Percentiles rank a stretch among this genome's conserved stretches.
phyloP scores from a whole-genome alignment of 2,797 vertebrate species.

The Microctenopoma lineatum region DNA sequence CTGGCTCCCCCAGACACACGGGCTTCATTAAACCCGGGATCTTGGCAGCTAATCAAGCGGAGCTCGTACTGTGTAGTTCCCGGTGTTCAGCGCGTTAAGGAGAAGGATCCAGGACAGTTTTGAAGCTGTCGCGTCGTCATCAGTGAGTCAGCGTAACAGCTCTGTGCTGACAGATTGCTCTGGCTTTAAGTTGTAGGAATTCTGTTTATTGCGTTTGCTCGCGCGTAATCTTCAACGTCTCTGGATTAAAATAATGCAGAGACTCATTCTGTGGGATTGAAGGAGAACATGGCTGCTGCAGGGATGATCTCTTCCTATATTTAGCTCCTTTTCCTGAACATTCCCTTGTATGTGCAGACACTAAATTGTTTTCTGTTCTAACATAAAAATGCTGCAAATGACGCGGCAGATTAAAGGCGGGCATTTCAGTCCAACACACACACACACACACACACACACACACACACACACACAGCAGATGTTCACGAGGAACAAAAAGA shows the following conservation, averaged over 20 bases:
- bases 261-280: conserved; percentile 26
- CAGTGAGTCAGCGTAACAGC: conserved; percentile 3
- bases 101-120: conserved; percentile 28
- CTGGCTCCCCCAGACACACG: conserved; percentile 63
- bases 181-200: background rate
- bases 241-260: conserved; percentile 33
- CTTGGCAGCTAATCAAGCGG: conserved; percentile 20
- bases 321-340: background rate
- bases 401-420: conserved; percentile 33
- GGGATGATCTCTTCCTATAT: conserved; percentile 28
- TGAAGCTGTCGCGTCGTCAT: conserved; percentile 33
- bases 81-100: conserved; percentile 11
- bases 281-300: background rate
- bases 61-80: conserved; percentile 25
- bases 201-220: conserved; percentile 1
- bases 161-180: conserved; percentile 1
- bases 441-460: conserved; percentile 16
- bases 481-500: conserved; percentile 15
- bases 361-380: conserved; percentile 9
- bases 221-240: conserved; percentile 27
- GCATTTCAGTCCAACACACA: conserved; percentile 19
- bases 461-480: conserved; percentile 15
- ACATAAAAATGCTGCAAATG: conserved; percentile 3
- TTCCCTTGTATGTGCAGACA: conserved; percentile 6
- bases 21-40: conserved; percentile 71